These are phyloP conservation scores for Perca flavescens DNA, from an alignment of 2,113 vertebrate genomes.

Conservation along the genomic window DNA sequence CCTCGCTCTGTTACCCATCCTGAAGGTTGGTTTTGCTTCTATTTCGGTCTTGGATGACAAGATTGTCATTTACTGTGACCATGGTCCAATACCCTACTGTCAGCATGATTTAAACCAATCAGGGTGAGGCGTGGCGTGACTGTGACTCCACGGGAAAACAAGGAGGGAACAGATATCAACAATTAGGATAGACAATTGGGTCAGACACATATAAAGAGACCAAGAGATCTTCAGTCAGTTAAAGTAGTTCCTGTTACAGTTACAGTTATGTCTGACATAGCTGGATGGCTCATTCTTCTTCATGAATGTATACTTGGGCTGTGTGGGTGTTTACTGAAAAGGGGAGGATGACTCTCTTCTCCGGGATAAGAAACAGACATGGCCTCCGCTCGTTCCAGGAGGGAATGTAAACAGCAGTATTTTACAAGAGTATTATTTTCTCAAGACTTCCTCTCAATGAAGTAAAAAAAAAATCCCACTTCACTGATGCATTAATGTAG, in stretches of 20 bases:
- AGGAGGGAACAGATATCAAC: slow-evolving; percentile 9
- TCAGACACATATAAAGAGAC: background rate
- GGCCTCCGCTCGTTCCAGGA: slow-evolving; percentile 19
- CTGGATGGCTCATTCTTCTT: slow-evolving; percentile 32
- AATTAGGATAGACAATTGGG: slow-evolving; percentile 3
- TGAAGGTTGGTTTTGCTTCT: slow-evolving; percentile 46
- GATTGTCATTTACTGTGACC: slow-evolving; percentile 63
- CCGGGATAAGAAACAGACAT: slow-evolving; percentile 66
- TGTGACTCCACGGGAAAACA: slow-evolving; percentile 3
- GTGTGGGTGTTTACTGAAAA: slow-evolving; percentile 46
- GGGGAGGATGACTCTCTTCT: slow-evolving; percentile 57
- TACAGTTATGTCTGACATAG: slow-evolving; percentile 22
- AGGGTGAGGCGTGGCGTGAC: slow-evolving; percentile 2
- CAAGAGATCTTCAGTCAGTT: slow-evolving; percentile 26
- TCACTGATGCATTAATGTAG: background rate
- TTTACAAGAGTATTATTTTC: slow-evolving; percentile 57
- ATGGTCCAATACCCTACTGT: slow-evolving; percentile 38
- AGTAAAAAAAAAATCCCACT: slow-evolving; percentile 43
- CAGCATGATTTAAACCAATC: slow-evolving; percentile 49
- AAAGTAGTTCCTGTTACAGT: slow-evolving; percentile 17
- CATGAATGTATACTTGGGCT: slow-evolving; percentile 40
- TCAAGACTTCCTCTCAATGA: slow-evolving; percentile 41
- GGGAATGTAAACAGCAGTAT: slow-evolving; percentile 74
- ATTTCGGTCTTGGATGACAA: slow-evolving; percentile 62
- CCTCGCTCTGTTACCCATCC: slow-evolving; percentile 6